Conservation (phyloP, 2,888 invertebrate genomes). For the Eristalis tenax region DNA sequence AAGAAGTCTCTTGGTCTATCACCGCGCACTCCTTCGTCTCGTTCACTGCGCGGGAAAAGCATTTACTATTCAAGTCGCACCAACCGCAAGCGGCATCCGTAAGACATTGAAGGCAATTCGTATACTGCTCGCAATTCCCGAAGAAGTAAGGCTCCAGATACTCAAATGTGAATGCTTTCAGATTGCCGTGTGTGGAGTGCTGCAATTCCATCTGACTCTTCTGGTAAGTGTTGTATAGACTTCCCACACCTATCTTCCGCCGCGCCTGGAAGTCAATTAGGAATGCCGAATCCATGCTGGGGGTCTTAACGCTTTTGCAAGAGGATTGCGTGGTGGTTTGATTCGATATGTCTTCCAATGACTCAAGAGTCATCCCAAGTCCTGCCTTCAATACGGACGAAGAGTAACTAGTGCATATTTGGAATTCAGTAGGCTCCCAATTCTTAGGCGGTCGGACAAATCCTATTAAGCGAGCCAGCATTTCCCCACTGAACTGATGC, state of each 20-base stretch:
- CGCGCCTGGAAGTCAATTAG: slow-evolving; percentile 87
- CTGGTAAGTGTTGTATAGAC: slow-evolving; percentile 85
- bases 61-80: slow-evolving; percentile 90
- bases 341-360: slow-evolving; percentile 83
- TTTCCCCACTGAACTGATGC: slow-evolving; percentile 87
- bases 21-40: slow-evolving; percentile 85
- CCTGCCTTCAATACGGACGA: slow-evolving; percentile 86
- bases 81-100: slow-evolving; percentile 95
- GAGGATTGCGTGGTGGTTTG: slow-evolving; percentile 86
- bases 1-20: slow-evolving; percentile 46
- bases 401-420: slow-evolving; percentile 90
- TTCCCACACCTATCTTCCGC: slow-evolving; percentile 81
- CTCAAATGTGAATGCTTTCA: slow-evolving; percentile 93
- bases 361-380: slow-evolving; percentile 78
- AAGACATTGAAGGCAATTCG: slow-evolving; percentile 92
- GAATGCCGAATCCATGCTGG: slow-evolving; percentile 85
- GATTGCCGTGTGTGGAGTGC: slow-evolving; percentile 88
- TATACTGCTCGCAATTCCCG: slow-evolving; percentile 89
- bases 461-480: slow-evolving; percentile 89
- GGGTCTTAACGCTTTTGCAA: slow-evolving; percentile 87
- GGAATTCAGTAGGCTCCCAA: slow-evolving; percentile 89
- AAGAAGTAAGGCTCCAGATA: slow-evolving; percentile 94
- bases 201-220: slow-evolving; percentile 92
- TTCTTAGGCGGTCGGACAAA: slow-evolving; percentile 90
- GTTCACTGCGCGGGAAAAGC: slow-evolving; percentile 86